Conservation (phyloP, 2,888 invertebrate genomes). For the Cephus pulcher region DNA sequence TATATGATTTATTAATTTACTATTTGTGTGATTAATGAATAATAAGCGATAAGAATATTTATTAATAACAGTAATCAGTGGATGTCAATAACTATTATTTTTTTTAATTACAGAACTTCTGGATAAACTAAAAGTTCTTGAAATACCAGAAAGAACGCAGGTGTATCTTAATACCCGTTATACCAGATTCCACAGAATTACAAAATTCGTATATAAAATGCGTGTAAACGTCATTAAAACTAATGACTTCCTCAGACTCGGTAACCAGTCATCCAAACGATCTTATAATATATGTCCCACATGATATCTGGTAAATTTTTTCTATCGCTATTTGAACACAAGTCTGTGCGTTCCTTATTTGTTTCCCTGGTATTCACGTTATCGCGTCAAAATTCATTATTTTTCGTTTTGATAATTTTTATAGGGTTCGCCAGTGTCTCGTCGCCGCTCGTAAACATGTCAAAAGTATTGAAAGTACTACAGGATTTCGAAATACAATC, state of each 20-base stretch:
- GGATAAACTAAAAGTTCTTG: not conserved
- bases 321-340: not conserved
- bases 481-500: not conserved
- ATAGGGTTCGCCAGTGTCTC: not conserved
- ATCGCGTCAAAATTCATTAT: not conserved
- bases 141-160: not conserved
- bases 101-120: not conserved
- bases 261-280: not conserved
- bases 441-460: not conserved
- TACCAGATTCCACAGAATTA: slow-evolving; percentile 16
- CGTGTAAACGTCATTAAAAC: not conserved
- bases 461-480: not conserved
- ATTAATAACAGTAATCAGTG: not conserved
- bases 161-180: slow-evolving; percentile 2
- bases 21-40: not conserved
- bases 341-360: not conserved
- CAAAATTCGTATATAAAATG: slow-evolving; percentile 2
- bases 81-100: not conserved
- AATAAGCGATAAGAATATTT: not conserved
- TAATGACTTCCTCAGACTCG: not conserved
- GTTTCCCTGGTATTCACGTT: not conserved
- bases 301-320: not conserved
- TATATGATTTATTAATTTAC: not conserved
- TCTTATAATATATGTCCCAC: not conserved
- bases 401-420: slow-evolving; percentile 1